Conservation (phyloP, 1,140 invertebrate genomes). For the Dendroctonus valens region DNA sequence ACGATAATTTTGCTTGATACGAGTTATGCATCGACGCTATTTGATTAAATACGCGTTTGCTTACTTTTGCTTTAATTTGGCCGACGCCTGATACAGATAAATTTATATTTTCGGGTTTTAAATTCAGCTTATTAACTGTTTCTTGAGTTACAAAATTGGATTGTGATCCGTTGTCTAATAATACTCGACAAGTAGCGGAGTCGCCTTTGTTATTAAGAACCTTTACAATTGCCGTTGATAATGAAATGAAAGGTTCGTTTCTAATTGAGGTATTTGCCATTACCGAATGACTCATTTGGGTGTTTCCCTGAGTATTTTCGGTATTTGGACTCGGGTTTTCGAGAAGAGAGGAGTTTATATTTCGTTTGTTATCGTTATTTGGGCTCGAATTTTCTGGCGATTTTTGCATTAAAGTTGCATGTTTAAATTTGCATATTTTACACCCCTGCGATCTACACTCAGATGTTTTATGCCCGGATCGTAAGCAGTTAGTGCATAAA, state of each 20-base stretch:
- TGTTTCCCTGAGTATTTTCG: neutral
- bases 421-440: neutral
- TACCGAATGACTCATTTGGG: neutral
- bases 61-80: constrained; percentile 8
- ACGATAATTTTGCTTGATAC: constrained; percentile 8
- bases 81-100: constrained; percentile 4
- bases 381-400: too few species aligned
- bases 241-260: neutral
- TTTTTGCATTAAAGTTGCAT: neutral
- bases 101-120: neutral
- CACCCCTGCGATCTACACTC: neutral
- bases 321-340: neutral
- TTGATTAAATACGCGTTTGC: neutral
- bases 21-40: neutral
- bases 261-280: neutral
- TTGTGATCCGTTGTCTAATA: constrained; percentile 12
- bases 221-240: neutral
- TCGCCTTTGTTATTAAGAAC: neutral
- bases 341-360: neutral
- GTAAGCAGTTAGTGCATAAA: neutral
- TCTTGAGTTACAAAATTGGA: constrained; percentile 9
- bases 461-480: neutral
- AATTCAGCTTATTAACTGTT: neutral
- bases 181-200: constrained; percentile 3
- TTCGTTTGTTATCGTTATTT: neutral